phyloP scores from a whole-genome alignment of 92 coral and sea anemone genomes.

The Epizoanthus rinbou region DNA sequence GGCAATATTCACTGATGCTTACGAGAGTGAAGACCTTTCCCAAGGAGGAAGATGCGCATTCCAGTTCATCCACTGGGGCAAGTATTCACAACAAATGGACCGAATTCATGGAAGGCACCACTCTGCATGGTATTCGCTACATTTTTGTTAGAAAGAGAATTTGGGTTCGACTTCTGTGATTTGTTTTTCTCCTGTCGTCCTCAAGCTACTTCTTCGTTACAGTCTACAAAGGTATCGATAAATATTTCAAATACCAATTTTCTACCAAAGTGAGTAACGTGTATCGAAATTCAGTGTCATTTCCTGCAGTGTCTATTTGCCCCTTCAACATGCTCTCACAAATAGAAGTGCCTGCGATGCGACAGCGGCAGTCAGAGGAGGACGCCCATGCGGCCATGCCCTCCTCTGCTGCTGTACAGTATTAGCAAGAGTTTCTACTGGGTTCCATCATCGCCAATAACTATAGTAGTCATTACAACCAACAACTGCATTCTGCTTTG shows the following conservation, averaged over 20 bases:
- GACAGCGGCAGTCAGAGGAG: conserved; percentile 35
- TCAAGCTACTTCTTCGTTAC: conserved; percentile 40
- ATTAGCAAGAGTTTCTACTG: neutral
- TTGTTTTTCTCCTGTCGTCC: conserved; percentile 29
- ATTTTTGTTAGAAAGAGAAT: conserved; percentile 28
- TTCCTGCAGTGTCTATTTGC: conserved; percentile 61
- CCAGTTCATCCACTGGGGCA: neutral
- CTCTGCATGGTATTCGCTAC: conserved; percentile 66
- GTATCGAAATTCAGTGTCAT: neutral
- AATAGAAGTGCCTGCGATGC: conserved; percentile 45
- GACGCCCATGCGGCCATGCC: conserved; percentile 30
- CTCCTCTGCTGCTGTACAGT: conserved; percentile 41
- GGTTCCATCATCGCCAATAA: neutral
- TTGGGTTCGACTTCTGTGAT: conserved; percentile 51
- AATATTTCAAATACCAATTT: conserved; percentile 43
- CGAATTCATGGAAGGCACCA: conserved; percentile 53
- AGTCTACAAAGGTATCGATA: conserved; percentile 19
- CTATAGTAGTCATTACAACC: neutral
- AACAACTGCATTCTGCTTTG: conserved; percentile 1
- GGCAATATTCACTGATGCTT: too few relatives aligned
- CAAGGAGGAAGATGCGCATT: neutral
- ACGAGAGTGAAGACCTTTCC: too few relatives aligned
- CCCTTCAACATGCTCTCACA: conserved; percentile 36
- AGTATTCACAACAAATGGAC: conserved; percentile 29
- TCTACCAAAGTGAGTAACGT: conserved; percentile 42